Conservation (phyloP, 2,797 vertebrate genomes). For the Microctenopoma stevenorrisi region DNA sequence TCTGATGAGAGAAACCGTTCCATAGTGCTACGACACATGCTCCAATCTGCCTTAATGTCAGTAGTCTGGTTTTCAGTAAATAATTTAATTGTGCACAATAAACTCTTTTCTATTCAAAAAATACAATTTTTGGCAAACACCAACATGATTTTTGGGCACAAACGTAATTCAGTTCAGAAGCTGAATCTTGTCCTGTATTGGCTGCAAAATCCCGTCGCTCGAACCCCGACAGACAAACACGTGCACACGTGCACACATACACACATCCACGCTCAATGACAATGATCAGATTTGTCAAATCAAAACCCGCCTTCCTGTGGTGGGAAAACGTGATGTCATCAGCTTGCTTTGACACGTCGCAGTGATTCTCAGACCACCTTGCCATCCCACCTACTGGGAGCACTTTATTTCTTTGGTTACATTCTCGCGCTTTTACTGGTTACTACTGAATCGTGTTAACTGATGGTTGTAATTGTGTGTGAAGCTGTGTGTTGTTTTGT, state of each 20-base stretch:
- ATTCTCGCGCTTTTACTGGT: slow-evolving; percentile 28
- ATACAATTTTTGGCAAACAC: background rate
- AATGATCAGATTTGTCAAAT: slow-evolving; percentile 26
- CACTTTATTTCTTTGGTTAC: slow-evolving; percentile 33
- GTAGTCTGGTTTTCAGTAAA: slow-evolving; percentile 23
- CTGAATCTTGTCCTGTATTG: background rate
- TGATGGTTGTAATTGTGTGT: slow-evolving; percentile 12
- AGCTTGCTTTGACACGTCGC: slow-evolving; percentile 24
- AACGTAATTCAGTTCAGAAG: slow-evolving; percentile 12
- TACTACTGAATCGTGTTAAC: slow-evolving; percentile 8
- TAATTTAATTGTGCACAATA: slow-evolving; percentile 1
- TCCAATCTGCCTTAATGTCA: slow-evolving; percentile 66
- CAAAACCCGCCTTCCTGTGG: slow-evolving; percentile 15
- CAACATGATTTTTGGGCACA: slow-evolving; percentile 1
- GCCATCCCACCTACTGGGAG: slow-evolving; percentile 29
- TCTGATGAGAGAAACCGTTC: slow-evolving; percentile 27
- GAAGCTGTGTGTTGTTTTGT: slow-evolving; percentile 1
- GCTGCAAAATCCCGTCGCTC: slow-evolving; percentile 28
- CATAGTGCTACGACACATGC: slow-evolving; percentile 24
- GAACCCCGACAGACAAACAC: slow-evolving; percentile 10
- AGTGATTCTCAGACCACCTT: slow-evolving; percentile 16
- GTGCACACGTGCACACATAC: slow-evolving; percentile 7
- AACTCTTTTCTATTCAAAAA: slow-evolving; percentile 7
- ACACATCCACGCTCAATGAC: slow-evolving; percentile 14
- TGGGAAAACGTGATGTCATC: slow-evolving; percentile 48